Conservation (phyloP, 1,140 invertebrate species). For the Tenebrio molitor region DNA sequence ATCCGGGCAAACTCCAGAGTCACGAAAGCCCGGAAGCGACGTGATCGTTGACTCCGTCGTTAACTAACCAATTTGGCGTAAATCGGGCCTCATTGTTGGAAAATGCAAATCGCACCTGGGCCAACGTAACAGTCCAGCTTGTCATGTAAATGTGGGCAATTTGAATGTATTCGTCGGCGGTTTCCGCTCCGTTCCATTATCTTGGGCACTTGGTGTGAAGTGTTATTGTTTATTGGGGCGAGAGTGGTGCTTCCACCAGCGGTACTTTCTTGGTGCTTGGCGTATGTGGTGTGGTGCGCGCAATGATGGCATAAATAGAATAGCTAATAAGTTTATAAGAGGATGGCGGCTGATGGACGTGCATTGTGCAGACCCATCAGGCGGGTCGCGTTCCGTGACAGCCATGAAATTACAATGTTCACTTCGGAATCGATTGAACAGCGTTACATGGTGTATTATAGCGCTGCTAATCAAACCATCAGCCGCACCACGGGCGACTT, state of each 20-base stretch:
- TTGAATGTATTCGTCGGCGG: conserved; percentile 18
- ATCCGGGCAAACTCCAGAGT: no score
- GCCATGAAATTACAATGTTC: conserved; percentile 66
- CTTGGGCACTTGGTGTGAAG: conserved; percentile 32
- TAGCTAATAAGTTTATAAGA: conserved; percentile 63
- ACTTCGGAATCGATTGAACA: conserved; percentile 64
- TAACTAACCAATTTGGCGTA: conserved; percentile 3
- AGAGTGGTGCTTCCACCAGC: conserved; percentile 12
- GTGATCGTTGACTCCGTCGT: neutral
- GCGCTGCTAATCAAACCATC: conserved; percentile 64
- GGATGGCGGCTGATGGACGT: conserved; percentile 60
- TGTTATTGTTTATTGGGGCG: conserved; percentile 32
- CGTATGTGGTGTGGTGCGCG: conserved; percentile 26
- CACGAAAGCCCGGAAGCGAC: neutral
- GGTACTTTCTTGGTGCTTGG: conserved; percentile 26
- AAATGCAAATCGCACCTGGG: conserved; percentile 9
- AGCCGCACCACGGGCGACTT: conserved; percentile 57
- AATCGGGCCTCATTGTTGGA: conserved; percentile 11
- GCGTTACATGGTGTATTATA: conserved; percentile 62
- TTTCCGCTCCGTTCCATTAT: conserved; percentile 34
- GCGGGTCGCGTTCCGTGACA: conserved; percentile 62
- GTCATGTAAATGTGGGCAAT: conserved; percentile 36
- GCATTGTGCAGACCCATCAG: conserved; percentile 62
- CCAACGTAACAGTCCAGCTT: conserved; percentile 8
- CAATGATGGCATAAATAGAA: conserved; percentile 54